A percentile compares a stretch with the other conserved stretches of the same genome.
Conservation (phyloP, 37 sponge, comb jelly and placozoan species). For the Hexactinellida sp. region DNA sequence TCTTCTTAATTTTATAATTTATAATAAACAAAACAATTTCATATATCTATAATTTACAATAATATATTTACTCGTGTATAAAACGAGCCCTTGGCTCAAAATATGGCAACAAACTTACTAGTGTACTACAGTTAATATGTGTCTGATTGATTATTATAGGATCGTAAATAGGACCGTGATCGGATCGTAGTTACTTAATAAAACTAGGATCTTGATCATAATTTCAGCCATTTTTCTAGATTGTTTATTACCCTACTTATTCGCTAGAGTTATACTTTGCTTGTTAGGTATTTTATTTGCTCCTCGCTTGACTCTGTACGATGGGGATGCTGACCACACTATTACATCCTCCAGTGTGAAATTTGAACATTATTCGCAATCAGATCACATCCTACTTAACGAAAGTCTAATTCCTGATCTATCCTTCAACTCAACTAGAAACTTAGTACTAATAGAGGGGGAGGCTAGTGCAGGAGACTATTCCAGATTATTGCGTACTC, state of each 20-base stretch:
- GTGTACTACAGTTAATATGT: too few relatives aligned
- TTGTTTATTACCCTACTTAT: not conserved
- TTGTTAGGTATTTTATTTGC: constrained; percentile 7
- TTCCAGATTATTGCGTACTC: not conserved
- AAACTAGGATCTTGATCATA: too few relatives aligned
- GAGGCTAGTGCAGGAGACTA: not conserved
- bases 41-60: too few relatives aligned
- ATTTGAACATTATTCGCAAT: not conserved
- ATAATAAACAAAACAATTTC: too few relatives aligned
- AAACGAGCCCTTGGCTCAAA: too few relatives aligned
- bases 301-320: not conserved
- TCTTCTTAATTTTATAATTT: too few relatives aligned
- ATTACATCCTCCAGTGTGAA: not conserved
- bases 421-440: not conserved
- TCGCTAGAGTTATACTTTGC: too few relatives aligned
- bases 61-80: too few relatives aligned
- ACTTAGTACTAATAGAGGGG: not conserved
- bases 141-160: too few relatives aligned
- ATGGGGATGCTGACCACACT: not conserved
- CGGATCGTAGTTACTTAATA: too few relatives aligned
- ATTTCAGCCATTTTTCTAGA: not conserved
- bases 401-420: not conserved
- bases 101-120: too few relatives aligned
- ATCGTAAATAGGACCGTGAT: too few relatives aligned
- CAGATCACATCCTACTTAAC: not conserved